These are phyloP conservation scores for Neodon shergylaensis DNA, from an alignment of 2,113 vertebrate species.

Conservation along the genomic window DNA sequence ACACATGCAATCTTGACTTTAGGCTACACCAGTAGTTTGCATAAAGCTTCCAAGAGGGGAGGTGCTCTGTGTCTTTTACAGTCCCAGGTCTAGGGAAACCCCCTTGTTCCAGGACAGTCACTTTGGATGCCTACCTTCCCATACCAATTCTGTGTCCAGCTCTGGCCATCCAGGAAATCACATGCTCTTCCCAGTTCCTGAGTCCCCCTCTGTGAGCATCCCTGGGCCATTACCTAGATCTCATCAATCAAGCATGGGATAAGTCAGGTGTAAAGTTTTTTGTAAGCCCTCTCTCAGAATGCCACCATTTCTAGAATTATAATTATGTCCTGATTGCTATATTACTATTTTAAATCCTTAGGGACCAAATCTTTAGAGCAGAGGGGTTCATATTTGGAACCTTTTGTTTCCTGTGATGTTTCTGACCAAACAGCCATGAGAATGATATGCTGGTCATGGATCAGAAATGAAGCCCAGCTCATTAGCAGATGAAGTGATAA, in stretches of 20 bases:
- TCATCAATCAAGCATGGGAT: not conserved
- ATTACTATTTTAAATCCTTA: slow-evolving; percentile 36
- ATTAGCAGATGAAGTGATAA: slow-evolving; percentile 66
- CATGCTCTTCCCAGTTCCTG: not conserved
- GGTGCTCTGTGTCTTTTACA: not conserved
- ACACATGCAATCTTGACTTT: slow-evolving; percentile 13
- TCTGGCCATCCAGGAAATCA: slow-evolving; percentile 25
- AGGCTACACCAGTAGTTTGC: slow-evolving; percentile 5
- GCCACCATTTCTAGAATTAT: not conserved
- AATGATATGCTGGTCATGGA: slow-evolving; percentile 24
- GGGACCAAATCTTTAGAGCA: slow-evolving; percentile 17
- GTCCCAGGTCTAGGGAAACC: not conserved
- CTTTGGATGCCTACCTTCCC: not conserved
- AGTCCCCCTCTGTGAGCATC: not conserved
- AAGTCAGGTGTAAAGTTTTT: not conserved
- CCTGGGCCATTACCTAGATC: not conserved
- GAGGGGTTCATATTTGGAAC: slow-evolving; percentile 44
- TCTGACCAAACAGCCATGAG: slow-evolving; percentile 54
- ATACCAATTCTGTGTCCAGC: not conserved
- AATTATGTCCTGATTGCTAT: slow-evolving; percentile 3
- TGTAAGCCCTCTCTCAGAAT: not conserved
- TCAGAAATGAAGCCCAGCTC: slow-evolving; percentile 58
- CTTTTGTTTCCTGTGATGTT: slow-evolving; percentile 39
- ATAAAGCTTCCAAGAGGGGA: not conserved
- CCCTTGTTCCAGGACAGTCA: not conserved